Evolutionary conservation across 2,888 invertebrate species (phyloP).

Genomic region (Adelognathus sp.): DNA sequence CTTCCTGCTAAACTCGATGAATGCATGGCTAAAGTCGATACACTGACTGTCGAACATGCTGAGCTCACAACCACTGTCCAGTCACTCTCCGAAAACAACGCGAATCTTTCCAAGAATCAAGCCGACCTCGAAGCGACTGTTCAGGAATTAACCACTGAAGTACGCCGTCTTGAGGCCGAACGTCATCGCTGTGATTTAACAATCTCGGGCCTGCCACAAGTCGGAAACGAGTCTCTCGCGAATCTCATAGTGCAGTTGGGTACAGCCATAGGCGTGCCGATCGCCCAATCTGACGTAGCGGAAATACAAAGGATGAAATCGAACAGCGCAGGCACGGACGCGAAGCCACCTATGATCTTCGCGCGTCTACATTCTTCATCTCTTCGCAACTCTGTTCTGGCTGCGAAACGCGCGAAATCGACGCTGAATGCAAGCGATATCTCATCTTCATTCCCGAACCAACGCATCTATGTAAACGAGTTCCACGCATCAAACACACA

Average conservation of each 20-base stretch:
- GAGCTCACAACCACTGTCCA: neutral
- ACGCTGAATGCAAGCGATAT: neutral
- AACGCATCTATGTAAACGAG: neutral
- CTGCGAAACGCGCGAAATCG: neutral
- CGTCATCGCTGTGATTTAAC: neutral
- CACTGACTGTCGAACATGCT: neutral
- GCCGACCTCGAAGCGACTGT: neutral
- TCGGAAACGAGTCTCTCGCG: neutral
- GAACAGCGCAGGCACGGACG: neutral
- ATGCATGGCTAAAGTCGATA: neutral
- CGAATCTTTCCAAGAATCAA: neutral
- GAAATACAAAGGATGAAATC: neutral
- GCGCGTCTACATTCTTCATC: neutral
- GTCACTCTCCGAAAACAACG: neutral
- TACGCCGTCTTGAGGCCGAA: neutral
- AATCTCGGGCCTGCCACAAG: neutral
- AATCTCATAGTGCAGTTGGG: neutral
- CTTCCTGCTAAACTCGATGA: neutral
- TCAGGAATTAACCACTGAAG: neutral
- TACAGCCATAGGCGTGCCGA: neutral
- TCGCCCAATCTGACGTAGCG: neutral
- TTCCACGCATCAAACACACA: neutral
- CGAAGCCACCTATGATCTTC: neutral
- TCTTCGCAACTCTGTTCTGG: neutral
- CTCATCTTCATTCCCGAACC: neutral